Percentiles rank a stretch among this genome's conserved stretches.
phyloP scores from a whole-genome alignment of 1,140 invertebrate genomes.

The Sitophilus oryzae region DNA sequence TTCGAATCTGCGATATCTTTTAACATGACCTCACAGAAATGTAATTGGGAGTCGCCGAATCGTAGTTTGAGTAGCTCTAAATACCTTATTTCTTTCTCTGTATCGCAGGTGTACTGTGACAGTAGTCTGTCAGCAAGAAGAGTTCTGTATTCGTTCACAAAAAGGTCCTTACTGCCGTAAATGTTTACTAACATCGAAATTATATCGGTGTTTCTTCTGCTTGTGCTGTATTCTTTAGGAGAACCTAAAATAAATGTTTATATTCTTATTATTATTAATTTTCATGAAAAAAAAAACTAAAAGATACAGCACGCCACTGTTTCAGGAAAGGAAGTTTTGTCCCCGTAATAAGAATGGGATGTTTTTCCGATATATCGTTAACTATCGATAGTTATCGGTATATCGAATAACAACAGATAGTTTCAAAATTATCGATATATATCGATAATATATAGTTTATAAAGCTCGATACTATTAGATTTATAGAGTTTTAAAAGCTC shows the following conservation, averaged over 20 bases:
- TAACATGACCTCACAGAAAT: constrained; percentile 96
- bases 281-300: too few species aligned
- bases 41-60: constrained; percentile 93
- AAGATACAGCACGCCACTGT: too few species aligned
- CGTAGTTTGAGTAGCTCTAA: constrained; percentile 90
- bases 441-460: too few species aligned
- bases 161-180: constrained; percentile 96
- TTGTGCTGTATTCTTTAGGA: constrained; percentile 7
- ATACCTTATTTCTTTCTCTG: constrained; percentile 90
- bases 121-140: constrained; percentile 88
- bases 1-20: constrained; percentile 90
- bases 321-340: too few species aligned
- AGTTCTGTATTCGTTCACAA: constrained; percentile 96
- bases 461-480: too few species aligned
- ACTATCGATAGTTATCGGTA: too few species aligned
- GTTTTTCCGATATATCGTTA: too few species aligned
- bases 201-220: constrained; percentile 76
- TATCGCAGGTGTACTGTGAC: constrained; percentile 80
- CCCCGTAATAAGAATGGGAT: too few species aligned
- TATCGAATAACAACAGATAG: too few species aligned
- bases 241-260: constrained; percentile 16
- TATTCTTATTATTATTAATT: too few species aligned
- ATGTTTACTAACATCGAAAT: constrained; percentile 98
- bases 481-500: too few species aligned
- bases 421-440: too few species aligned